phyloP scores from a whole-genome alignment of 2,888 invertebrate genomes.

The Lasioglossum oenotherae region DNA sequence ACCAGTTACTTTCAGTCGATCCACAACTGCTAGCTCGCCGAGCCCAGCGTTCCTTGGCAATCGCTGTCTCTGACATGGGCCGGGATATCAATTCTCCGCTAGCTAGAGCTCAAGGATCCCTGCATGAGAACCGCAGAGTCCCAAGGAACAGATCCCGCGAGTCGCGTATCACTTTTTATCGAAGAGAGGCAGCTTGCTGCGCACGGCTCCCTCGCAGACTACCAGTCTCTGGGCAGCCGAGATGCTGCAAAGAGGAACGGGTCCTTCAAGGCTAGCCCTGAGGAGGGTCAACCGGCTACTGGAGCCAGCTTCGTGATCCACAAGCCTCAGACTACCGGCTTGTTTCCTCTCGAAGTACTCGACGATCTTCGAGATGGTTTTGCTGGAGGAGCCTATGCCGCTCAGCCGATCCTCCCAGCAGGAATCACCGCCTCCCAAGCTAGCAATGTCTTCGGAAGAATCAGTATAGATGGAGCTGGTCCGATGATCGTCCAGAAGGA shows the following conservation, averaged over 20 bases:
- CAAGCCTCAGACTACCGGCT: slow-evolving; percentile 79
- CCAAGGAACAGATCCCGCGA: slow-evolving; percentile 51
- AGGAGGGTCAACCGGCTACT: slow-evolving; percentile 79
- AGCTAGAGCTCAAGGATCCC: not conserved
- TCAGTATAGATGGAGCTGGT: slow-evolving; percentile 94
- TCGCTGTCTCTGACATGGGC: not conserved
- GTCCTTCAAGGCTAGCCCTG: slow-evolving; percentile 81
- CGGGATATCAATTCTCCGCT: not conserved
- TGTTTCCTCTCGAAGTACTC: slow-evolving; percentile 94
- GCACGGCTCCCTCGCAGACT: slow-evolving; percentile 94
- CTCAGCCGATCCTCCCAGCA: slow-evolving; percentile 89
- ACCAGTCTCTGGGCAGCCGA: slow-evolving; percentile 88
- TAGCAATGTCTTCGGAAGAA: slow-evolving; percentile 94
- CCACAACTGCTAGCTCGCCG: slow-evolving; percentile 16
- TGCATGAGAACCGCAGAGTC: slow-evolving; percentile 34
- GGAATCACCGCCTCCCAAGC: slow-evolving; percentile 91
- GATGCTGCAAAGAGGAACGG: slow-evolving; percentile 85
- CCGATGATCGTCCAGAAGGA: slow-evolving; percentile 87
- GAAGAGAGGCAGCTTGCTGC: slow-evolving; percentile 93
- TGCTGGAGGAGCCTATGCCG: slow-evolving; percentile 85
- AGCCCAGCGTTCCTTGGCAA: slow-evolving; percentile 11
- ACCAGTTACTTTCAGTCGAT: slow-evolving; percentile 4
- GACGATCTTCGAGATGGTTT: slow-evolving; percentile 91
- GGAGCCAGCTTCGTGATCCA: slow-evolving; percentile 77
- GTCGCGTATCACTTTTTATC: slow-evolving; percentile 87